A percentile compares a stretch with the other conserved stretches of the same genome.
Evolutionary conservation across 2,113 vertebrate species (phyloP).

Genomic region (Crotalus viridis): DNA sequence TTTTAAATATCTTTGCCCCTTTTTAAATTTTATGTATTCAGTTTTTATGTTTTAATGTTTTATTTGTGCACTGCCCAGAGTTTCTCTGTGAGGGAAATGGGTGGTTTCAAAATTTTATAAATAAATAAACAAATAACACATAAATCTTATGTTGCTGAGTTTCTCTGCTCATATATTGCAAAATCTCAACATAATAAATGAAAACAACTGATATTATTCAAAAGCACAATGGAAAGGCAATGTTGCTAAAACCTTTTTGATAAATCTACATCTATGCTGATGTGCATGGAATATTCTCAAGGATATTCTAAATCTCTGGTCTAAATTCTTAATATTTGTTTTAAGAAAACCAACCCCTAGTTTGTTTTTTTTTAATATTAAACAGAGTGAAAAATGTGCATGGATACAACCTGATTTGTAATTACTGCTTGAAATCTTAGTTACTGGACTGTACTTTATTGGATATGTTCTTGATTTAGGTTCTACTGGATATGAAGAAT

Average conservation of each 20-base stretch:
- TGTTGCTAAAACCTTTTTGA: not conserved
- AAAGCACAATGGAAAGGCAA: not conserved
- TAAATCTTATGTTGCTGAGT: not conserved
- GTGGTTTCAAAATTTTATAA: not conserved
- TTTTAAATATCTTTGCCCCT: too few species aligned
- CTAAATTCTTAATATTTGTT: not conserved
- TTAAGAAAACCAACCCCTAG: not conserved
- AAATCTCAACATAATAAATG: not conserved
- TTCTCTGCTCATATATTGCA: not conserved
- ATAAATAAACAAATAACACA: not conserved
- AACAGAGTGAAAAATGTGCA: not conserved
- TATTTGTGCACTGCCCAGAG: too few species aligned
- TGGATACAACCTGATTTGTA: not conserved
- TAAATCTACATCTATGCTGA: not conserved
- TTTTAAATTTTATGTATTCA: too few species aligned
- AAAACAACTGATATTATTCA: not conserved
- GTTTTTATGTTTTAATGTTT: too few species aligned
- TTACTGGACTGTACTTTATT: not conserved
- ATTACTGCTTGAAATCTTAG: not conserved
- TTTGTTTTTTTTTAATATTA: not conserved
- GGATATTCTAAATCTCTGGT: not conserved
- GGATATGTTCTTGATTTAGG: not conserved
- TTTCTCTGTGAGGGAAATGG: too few species aligned
- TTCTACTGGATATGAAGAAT: not conserved
- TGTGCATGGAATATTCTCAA: not conserved